Conservation (phyloP, 2,113 vertebrate species). For the Scatophagus argus region DNA sequence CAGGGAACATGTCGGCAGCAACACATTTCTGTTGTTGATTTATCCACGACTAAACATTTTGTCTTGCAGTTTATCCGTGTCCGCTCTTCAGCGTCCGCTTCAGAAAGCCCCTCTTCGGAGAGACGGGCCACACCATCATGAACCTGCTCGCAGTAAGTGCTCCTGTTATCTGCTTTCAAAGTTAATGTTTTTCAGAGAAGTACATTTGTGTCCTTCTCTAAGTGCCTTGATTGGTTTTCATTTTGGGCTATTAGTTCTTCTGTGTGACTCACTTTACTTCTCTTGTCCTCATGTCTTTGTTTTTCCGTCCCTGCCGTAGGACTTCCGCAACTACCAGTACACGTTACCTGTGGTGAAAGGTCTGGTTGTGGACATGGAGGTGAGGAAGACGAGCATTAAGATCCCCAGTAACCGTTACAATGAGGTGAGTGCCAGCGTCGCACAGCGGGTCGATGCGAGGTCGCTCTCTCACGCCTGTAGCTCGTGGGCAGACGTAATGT, state of each 20-base stretch:
- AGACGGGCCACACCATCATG: conserved; percentile 99
- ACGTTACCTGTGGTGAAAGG: conserved; percentile 94
- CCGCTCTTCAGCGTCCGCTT: conserved; percentile 98
- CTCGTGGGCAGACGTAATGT: too few relatives aligned
- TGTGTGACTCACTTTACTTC: background rate
- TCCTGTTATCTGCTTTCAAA: background rate
- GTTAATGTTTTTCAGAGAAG: too few relatives aligned
- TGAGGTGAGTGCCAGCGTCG: conserved; percentile 85
- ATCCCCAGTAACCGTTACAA: conserved; percentile 98
- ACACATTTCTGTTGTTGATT: background rate
- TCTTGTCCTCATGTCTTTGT: background rate
- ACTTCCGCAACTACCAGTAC: conserved; percentile 99
- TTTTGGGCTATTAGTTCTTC: background rate
- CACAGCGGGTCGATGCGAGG: background rate
- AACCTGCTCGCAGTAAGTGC: conserved; percentile 96
- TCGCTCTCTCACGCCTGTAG: too few relatives aligned
- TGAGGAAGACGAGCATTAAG: conserved; percentile 97
- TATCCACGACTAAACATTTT: conserved; percentile 26
- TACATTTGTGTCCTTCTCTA: background rate
- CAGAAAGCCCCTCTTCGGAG: conserved; percentile 97
- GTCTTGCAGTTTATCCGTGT: conserved; percentile 93
- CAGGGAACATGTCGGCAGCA: background rate
- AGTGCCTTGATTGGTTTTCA: background rate
- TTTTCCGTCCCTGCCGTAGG: conserved; percentile 78
- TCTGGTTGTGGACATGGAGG: conserved; percentile 98